Conservation (phyloP, 2,113 vertebrate species). For the Formicarius rufipectus region DNA sequence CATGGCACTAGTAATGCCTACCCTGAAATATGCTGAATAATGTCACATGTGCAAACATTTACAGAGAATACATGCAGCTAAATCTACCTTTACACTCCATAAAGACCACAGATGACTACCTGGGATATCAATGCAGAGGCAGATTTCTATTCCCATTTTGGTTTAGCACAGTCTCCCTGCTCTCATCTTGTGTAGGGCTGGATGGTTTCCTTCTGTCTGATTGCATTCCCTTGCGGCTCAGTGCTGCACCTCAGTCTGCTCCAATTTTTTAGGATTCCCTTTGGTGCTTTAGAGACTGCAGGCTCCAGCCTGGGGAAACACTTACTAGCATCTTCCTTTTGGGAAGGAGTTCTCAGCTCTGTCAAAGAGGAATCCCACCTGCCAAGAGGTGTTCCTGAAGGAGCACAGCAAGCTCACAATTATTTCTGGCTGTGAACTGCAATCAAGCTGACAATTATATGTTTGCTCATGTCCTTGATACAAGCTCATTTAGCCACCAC, state of each 20-base stretch:
- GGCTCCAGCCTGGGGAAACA: background rate
- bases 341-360: background rate
- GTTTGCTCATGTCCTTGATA: background rate
- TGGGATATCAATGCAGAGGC: background rate
- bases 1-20: background rate
- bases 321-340: background rate
- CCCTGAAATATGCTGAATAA: background rate
- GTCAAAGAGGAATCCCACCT: background rate
- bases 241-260: rapidly evolving
- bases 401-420: background rate
- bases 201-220: background rate
- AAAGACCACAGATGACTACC: background rate
- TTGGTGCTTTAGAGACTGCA: background rate
- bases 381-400: background rate
- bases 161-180: background rate
- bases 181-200: rapidly evolving
- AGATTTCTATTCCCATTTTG: background rate
- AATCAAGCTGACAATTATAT: background rate
- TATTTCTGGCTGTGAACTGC: background rate
- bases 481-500: background rate
- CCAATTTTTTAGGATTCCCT: background rate
- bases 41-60: background rate
- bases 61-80: background rate
- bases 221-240: background rate
- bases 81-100: background rate